Evolutionary conservation across 2,797 vertebrate genomes (phyloP), one percentile per base, ranked within the genome.

Genomic region (Erpetoichthys calabaricus): DNA sequence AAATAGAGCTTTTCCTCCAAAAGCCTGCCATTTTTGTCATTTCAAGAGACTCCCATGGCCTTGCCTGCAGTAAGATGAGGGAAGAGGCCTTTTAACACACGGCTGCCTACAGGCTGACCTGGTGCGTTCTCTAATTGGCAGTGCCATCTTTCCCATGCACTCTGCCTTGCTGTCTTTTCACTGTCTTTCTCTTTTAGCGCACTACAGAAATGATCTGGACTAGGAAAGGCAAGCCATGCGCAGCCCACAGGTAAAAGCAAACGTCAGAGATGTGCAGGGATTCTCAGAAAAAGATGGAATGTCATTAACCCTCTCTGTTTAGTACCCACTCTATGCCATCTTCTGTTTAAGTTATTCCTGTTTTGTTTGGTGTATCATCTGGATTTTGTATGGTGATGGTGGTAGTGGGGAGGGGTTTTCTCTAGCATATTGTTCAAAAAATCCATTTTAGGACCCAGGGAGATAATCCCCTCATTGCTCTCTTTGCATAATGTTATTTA

Each of bases 401-500:
- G 25, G 25, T 25, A 25, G 25, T 25, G 25, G 25, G 25, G 25
- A 25, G 25, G 25, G 25, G 25, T 25, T 25, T 25, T 25, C 25
- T 25, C 25, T 25, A 25, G 25, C 25, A 25, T 25, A 25, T 25
- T 25, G 25, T 25, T 25, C 25, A 25, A 25, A 49, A 4, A 77
- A 75, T 79, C 71, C 72, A 67, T 76, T 75, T 76, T 75, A 74
- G 67, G 79, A 80, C 80, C 80, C 77, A 75, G 77, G 74, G 76
- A 83, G 80, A 82, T 84, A 80, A 83, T 82, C 77, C 74, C 76
- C 75, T 84, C 80, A 81, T 82, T 81, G 80, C 77, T 76, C 25
- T 71, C 80, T 85, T 80, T 84, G 80, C 79, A 83, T 83, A 84
- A 75, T 69, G 71, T 81, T 82, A 79, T 84, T 84, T 80, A 83